Base-by-base conservation (phyloP, 2,797 vertebrate genomes). In the Enteromius afrohamiltoni region DNA sequence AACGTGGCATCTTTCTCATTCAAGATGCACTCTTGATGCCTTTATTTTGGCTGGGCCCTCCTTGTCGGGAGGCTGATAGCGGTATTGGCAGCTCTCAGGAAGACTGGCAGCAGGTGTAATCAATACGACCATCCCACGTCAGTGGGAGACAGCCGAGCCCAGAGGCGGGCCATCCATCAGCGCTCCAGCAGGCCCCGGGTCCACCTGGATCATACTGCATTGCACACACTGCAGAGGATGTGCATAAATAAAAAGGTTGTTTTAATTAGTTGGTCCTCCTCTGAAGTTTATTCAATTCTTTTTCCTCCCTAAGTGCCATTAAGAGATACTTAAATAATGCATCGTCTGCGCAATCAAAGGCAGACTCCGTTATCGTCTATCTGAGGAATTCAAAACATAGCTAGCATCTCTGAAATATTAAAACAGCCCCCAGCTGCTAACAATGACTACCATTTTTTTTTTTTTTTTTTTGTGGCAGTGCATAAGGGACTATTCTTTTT, bases 41-140 rank as follows among this genome's bases (percentile, higher is more conserved):
- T 93, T 93, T 90, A 92, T 94, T 93, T 89, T 91, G 88, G 91
- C 87, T 86, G 62, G 88, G 81, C n/a, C 87, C 58, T 80, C 58
- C 86, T 77, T 88, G 75, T 88, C 79, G 26, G 85, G 65, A 67
- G 79, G 81, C 85, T 86, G 87, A 88, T 88, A 86, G 87, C 79
- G 81, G 86, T 93, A 94, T 93, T 87, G 92, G 91, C 92, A 92
- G 91, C 84, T 91, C 80, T 90, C 82, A 51, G 89, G 88, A 85
- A 91, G 93, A 93, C 88, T 91, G 93, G 89, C 93, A 92, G 92
- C 76, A 83, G 86, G 80, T 77, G 88, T 92, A 92, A 94, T 95
- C 93, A 89, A 91, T 94, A 89, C 83, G 89, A 90, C 92, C 92
- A 88, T 92, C 89, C 60, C 67, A 73, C 92, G 91, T 91, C 91